Evolutionary conservation across 1,140 invertebrate genomes (phyloP).

Genomic region (Marisa cornuarietis): DNA sequence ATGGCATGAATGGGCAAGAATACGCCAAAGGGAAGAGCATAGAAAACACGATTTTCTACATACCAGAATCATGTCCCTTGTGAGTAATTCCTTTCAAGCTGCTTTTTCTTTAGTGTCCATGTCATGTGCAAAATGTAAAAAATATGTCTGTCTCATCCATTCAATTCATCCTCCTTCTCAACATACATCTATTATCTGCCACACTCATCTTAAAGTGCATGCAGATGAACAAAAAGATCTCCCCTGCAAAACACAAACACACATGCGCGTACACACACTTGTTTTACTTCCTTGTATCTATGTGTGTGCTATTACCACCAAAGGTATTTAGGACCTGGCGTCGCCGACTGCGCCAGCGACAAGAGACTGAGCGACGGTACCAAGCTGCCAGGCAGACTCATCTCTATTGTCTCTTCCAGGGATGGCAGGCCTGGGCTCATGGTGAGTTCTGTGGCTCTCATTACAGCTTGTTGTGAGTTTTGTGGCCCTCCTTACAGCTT

Average conservation of each 20-base stretch:
- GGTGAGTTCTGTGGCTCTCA: constrained; percentile 14
- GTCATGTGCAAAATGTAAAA: no score
- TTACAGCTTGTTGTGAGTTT: constrained; percentile 10
- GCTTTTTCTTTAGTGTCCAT: no score
- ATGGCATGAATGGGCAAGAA: constrained; percentile 30
- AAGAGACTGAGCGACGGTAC: constrained; percentile 25
- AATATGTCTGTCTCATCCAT: no score
- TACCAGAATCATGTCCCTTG: constrained; percentile 4
- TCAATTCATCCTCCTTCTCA: no score
- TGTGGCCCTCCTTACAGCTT: no score
- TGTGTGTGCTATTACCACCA: neutral
- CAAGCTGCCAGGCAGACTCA: constrained; percentile 25
- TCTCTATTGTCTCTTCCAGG: constrained; percentile 17
- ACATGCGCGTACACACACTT: constrained; percentile 9
- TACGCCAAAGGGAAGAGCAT: constrained; percentile 14
- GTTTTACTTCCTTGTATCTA: neutral
- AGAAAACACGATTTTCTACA: constrained; percentile 21
- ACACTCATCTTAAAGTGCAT: no score
- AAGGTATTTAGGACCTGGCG: constrained; percentile 35
- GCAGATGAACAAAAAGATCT: no score
- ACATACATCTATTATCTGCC: no score
- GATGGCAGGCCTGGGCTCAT: constrained; percentile 36
- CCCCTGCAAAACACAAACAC: neutral
- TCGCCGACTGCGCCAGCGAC: constrained; percentile 29
- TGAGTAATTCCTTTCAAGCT: neutral